Evolutionary conservation across 2,888 invertebrate species (phyloP).

Genomic region (Idaea straminata): DNA sequence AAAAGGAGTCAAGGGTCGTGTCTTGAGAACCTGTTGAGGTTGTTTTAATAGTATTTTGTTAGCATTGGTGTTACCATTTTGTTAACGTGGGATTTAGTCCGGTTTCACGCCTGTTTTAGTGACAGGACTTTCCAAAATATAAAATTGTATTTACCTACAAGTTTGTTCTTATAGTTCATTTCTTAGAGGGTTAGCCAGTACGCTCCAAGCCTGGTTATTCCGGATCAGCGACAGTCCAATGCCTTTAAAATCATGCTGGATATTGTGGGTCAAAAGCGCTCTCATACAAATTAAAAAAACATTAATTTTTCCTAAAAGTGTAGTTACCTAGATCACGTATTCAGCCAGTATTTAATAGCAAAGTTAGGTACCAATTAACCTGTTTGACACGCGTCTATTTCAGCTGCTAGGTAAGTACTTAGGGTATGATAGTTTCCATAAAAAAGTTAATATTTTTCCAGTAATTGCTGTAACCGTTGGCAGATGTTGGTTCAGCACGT

Average conservation of each 20-base stretch:
- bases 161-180: too few relatives aligned
- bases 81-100: not conserved
- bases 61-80: not conserved
- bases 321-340: not conserved
- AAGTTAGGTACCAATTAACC: constrained; percentile 1
- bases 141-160: too few relatives aligned
- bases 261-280: not conserved
- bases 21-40: constrained; percentile 20
- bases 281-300: not conserved
- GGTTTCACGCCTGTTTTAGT: constrained; percentile 2
- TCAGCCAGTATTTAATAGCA: not conserved
- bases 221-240: too few relatives aligned
- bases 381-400: constrained; percentile 11
- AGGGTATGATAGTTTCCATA: constrained; percentile 10
- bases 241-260: too few relatives aligned
- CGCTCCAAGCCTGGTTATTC: too few relatives aligned
- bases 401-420: constrained; percentile 9
- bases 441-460: constrained; percentile 23
- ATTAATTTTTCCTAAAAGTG: not conserved
- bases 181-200: too few relatives aligned
- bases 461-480: constrained; percentile 42
- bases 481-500: constrained; percentile 46
- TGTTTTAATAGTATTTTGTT: not conserved
- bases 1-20: constrained; percentile 35
- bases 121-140: not conserved